A percentile compares a stretch with the other conserved stretches of the same genome.
Evolutionary conservation across 2,797 vertebrate species (phyloP).

Genomic region (Hippocampus kuda): DNA sequence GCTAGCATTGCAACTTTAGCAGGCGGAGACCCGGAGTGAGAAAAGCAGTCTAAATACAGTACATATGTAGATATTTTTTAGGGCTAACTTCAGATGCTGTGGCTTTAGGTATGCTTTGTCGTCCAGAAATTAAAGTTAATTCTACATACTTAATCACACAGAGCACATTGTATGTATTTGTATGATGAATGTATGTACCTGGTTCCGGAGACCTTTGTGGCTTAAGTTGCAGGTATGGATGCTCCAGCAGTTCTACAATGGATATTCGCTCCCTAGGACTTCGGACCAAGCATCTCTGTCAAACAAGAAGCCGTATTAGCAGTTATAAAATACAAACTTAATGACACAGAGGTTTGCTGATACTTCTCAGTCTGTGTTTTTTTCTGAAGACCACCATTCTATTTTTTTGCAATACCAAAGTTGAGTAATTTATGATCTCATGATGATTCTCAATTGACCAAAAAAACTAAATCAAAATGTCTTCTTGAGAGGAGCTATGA

Average conservation of each 20-base stretch:
- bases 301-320: not conserved
- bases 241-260: conserved; percentile 78
- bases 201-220: conserved; percentile 54
- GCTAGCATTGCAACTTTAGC: too few relatives aligned
- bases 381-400: not conserved
- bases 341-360: not conserved
- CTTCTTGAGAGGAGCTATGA: not conserved
- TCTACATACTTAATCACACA: too few relatives aligned
- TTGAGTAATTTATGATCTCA: not conserved
- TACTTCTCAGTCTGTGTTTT: not conserved
- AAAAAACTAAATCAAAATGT: not conserved
- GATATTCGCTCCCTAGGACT: conserved; percentile 87
- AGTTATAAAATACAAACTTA: not conserved
- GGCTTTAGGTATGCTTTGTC: too few relatives aligned
- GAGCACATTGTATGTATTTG: not conserved
- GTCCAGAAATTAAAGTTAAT: too few relatives aligned
- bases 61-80: too few relatives aligned
- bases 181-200: conserved; percentile 59
- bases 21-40: too few relatives aligned
- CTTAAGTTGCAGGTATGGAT: conserved; percentile 86
- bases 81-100: too few relatives aligned
- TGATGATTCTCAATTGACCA: not conserved
- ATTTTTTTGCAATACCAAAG: not conserved
- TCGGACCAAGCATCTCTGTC: conserved; percentile 80
- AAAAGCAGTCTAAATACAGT: too few relatives aligned